Evolutionary conservation across 2,888 invertebrate genomes (phyloP).

Genomic region (Teleogryllus oceanicus): DNA sequence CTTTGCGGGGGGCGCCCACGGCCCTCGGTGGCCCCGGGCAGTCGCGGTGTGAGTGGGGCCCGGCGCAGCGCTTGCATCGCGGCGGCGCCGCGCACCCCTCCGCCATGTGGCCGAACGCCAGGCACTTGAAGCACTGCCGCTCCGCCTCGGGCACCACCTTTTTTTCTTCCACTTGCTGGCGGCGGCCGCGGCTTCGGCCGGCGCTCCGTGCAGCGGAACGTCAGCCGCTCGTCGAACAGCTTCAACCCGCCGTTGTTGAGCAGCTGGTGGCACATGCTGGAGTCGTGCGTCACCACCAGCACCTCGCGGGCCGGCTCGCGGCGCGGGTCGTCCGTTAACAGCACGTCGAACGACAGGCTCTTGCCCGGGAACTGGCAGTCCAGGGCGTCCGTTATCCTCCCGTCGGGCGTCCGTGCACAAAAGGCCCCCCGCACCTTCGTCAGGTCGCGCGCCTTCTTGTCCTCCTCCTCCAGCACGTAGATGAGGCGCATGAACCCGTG

Average conservation of each 20-base stretch:
- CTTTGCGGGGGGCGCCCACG: too few species aligned
- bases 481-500: background rate
- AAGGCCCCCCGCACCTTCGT: background rate
- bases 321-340: background rate
- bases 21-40: background rate
- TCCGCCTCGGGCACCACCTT: background rate
- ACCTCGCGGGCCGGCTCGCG: background rate
- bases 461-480: background rate
- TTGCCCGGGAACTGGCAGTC: constrained; percentile 2
- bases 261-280: background rate
- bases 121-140: constrained; percentile 3
- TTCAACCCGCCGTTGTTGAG: background rate
- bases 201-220: background rate
- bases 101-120: background rate
- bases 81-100: background rate
- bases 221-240: constrained; percentile 18
- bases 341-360: background rate
- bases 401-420: background rate
- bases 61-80: background rate
- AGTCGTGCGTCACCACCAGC: background rate
- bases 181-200: background rate
- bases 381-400: background rate
- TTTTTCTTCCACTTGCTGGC: background rate
- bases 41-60: background rate
- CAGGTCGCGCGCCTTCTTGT: background rate